Evolutionary conservation across 2,888 invertebrate species (phyloP), one percentile per base, ranked within the genome.

Genomic region (Deilephila elpenor): DNA sequence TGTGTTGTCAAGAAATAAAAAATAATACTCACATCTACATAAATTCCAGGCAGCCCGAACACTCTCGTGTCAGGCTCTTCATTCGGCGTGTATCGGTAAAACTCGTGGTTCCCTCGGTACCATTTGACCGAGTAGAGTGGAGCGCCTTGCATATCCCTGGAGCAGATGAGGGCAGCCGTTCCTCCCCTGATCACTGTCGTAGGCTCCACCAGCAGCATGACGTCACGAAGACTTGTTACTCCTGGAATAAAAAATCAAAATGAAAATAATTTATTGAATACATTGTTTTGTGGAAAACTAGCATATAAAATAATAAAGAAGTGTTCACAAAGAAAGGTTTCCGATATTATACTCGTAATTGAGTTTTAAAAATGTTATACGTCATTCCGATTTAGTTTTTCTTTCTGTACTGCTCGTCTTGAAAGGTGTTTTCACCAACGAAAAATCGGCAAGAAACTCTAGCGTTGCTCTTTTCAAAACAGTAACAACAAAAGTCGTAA

Each of bases 71-170:
- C 95, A 6, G 97, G 97, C n/a, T 90, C 90, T 82, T 97, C 97
- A 82, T 95, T 96, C 0, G 98, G 98, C 17, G 97, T 96, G 86
- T 96, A 98, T 79, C 98, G 95, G 93, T 97, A 98, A 93, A 98
- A 98, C 94, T 98, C 98, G 84, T 96, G 95, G 84, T 94, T 96
- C 6, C 98, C 98, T 74, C 98, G 95, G 92, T 98, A 98, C 97
- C 98, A 98, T 94, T 98, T 98, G 77, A 98, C 97, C 5, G 97
- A 96, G 92, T 98, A 98, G 70, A 98, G 95, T 0, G 96, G 96
- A 5, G 96, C 96, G 0, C 96, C 96, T 84, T 97, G 96, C 91
- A 98, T 95, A 86, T 98, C 97, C 84, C 98, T 96, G 78, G 96
- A 95, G 90, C 98, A 98, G 73, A 96, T 95, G 67, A 98, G 92